These are phyloP conservation scores for Tortricodes alternella DNA, from an alignment of 2,888 invertebrate species.

Conservation along the genomic window DNA sequence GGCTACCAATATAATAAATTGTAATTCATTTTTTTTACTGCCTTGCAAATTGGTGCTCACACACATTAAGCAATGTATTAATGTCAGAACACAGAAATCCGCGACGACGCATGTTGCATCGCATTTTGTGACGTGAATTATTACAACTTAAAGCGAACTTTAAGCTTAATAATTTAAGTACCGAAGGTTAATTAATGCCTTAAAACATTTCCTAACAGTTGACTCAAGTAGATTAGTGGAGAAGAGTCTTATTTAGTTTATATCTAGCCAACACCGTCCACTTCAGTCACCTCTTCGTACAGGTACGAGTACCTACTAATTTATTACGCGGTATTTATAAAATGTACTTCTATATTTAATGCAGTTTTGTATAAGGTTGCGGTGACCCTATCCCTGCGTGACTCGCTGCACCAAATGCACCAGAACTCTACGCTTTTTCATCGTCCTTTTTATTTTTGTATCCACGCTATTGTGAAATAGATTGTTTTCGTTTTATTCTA, in stretches of 20 bases:
- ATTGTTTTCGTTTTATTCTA: background rate
- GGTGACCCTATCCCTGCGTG: constrained; percentile 38
- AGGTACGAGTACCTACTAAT: no score
- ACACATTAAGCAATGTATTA: no score
- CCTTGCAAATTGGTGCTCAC: background rate
- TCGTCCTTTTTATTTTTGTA: constrained; percentile 33
- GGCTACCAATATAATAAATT: background rate
- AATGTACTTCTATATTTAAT: background rate
- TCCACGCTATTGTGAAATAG: constrained; percentile 14
- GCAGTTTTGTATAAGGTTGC: background rate
- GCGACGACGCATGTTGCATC: no score
- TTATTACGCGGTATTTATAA: background rate
- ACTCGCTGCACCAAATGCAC: constrained; percentile 43
- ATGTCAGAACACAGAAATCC: no score
- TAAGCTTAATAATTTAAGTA: no score
- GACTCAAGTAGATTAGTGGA: no score
- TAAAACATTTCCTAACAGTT: no score
- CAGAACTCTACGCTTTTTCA: constrained; percentile 46
- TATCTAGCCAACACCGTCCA: no score
- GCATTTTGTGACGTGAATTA: no score
- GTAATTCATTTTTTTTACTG: background rate
- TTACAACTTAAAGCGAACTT: no score
- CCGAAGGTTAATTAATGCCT: no score
- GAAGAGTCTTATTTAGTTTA: background rate
- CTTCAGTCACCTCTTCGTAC: no score